Conservation (phyloP, 2,113 vertebrate genomes). For the Archocentrus centrarchus region DNA sequence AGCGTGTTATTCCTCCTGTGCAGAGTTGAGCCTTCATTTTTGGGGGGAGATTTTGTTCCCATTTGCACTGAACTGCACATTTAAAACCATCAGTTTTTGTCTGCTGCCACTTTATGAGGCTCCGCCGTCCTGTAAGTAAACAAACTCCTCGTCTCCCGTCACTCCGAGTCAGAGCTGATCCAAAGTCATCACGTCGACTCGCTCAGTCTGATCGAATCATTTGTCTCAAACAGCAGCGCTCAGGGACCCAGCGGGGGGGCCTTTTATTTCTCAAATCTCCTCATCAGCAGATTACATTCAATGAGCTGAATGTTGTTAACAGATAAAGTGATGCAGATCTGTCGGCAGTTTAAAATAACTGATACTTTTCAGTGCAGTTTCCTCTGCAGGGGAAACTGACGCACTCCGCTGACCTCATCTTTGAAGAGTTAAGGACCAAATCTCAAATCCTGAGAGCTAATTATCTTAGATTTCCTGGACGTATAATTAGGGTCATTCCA, state of each 20-base stretch:
- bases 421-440: slow-evolving; percentile 36
- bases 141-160: background rate
- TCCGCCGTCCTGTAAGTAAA: background rate
- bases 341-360: background rate
- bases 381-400: background rate
- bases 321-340: background rate
- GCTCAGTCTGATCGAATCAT: background rate
- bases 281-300: background rate
- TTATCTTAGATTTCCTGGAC: slow-evolving; percentile 58
- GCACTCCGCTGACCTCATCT: slow-evolving; percentile 42
- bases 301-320: accelerated
- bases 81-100: background rate
- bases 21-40: background rate
- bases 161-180: background rate
- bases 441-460: slow-evolving; percentile 60
- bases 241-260: background rate
- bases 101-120: background rate
- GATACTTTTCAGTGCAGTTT: background rate
- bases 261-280: background rate
- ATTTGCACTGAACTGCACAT: background rate
- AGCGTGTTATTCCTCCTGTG: background rate
- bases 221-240: background rate
- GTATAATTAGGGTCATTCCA: slow-evolving; percentile 66
- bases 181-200: background rate
- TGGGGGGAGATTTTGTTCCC: accelerated